A percentile compares a stretch with the other conserved stretches of the same genome.
Evolutionary conservation across 2,888 invertebrate species (phyloP).

Genomic region (Tupiocoris notatus): DNA sequence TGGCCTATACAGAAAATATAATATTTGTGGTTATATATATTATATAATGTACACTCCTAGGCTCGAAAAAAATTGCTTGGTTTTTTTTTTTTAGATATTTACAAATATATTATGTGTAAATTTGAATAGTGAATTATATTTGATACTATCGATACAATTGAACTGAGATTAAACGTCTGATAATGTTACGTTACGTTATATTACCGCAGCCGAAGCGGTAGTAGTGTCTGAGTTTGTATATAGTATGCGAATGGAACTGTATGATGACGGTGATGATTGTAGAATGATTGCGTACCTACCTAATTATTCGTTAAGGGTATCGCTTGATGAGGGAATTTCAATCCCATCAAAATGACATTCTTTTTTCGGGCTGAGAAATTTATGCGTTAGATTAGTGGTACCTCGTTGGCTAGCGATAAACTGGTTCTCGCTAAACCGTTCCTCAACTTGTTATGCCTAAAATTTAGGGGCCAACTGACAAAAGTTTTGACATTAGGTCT

Average conservation of each 20-base stretch:
- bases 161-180: slow-evolving; percentile 17
- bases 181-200: not conserved
- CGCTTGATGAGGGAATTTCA: not conserved
- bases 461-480: slow-evolving; percentile 7
- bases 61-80: not conserved
- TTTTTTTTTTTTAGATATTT: not conserved
- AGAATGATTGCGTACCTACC: not conserved
- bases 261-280: not conserved
- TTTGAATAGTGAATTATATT: slow-evolving; percentile 22
- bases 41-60: not conserved
- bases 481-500: not conserved
- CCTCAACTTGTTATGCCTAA: slow-evolving; percentile 3
- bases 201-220: not conserved
- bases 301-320: not conserved
- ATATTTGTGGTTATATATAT: too few species aligned
- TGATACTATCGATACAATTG: slow-evolving; percentile 5
- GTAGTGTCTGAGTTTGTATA: not conserved
- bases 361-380: not conserved
- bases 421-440: not conserved
- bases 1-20: slow-evolving; percentile 5
- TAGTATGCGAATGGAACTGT: not conserved
- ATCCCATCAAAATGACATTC: not conserved
- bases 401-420: not conserved
- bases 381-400: not conserved
- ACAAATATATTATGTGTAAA: not conserved